phyloP scores from a whole-genome alignment of 2,888 invertebrate genomes.

The Dynastes maya region DNA sequence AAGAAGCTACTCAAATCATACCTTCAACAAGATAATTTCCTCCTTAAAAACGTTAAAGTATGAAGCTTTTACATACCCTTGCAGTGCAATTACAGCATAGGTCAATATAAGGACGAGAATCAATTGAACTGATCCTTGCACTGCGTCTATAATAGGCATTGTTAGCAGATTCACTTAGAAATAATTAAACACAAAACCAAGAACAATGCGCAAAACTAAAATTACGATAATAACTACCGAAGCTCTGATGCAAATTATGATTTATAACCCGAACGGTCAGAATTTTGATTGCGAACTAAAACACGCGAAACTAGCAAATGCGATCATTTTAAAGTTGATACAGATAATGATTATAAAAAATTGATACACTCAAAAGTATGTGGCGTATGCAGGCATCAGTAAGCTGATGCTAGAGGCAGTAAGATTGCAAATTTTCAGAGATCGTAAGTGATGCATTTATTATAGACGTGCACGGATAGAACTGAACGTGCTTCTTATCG shows the following conservation, averaged over 20 bases:
- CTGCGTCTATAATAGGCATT: conserved; percentile 56
- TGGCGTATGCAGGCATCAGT: conserved; percentile 16
- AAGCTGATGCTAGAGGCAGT: conserved; percentile 15
- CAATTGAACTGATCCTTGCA: conserved; percentile 64
- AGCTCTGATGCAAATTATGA: neutral
- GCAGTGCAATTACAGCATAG: conserved; percentile 63
- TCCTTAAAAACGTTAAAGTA: no score
- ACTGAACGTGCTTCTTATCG: neutral
- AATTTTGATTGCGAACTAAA: conserved; percentile 10
- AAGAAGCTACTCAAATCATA: no score
- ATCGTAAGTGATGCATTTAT: neutral
- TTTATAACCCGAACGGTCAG: neutral
- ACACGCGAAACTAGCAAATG: conserved; percentile 31
- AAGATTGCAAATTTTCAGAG: conserved; percentile 31
- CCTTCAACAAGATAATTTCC: no score
- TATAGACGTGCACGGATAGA: neutral
- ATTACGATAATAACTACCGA: neutral
- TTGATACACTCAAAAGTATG: conserved; percentile 11
- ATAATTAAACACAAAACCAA: neutral
- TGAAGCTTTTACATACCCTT: conserved; percentile 60
- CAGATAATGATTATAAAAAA: conserved; percentile 36
- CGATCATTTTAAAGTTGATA: conserved; percentile 25
- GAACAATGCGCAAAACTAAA: neutral
- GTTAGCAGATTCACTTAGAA: conserved; percentile 27
- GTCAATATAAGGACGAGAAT: conserved; percentile 63